Evolutionary conservation across 2,888 invertebrate genomes (phyloP).

Genomic region (Chrysotoxum bicinctum): DNA sequence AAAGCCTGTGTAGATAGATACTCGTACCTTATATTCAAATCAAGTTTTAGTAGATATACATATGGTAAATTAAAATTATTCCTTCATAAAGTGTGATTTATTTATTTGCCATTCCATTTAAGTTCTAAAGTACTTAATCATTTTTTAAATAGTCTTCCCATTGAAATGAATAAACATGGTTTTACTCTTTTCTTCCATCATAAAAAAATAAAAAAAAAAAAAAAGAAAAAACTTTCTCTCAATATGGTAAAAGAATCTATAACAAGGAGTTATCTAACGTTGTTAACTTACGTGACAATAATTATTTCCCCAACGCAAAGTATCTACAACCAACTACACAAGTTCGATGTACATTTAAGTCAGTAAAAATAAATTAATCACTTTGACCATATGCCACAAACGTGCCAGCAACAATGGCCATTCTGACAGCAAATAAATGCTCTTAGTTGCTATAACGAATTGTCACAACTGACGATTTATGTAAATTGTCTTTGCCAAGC

Average conservation of each 20-base stretch:
- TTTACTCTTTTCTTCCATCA: neutral
- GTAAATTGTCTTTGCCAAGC: constrained; percentile 28
- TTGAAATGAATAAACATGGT: neutral
- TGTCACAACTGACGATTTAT: constrained; percentile 50
- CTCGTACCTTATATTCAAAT: too few species aligned
- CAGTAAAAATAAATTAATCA: constrained; percentile 24
- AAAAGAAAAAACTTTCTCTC: neutral
- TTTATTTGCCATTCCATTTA: neutral
- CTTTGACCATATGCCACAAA: constrained; percentile 44
- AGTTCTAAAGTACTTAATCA: neutral
- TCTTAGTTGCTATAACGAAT: neutral
- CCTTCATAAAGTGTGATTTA: neutral
- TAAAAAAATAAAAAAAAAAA: neutral
- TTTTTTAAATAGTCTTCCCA: neutral
- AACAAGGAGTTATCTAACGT: neutral
- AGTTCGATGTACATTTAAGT: constrained; percentile 34
- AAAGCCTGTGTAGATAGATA: too few species aligned
- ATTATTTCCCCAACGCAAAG: neutral
- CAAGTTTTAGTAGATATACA: too few species aligned
- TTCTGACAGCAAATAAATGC: constrained; percentile 32
- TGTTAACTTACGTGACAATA: neutral
- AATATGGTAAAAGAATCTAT: constrained; percentile 12
- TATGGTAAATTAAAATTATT: too few species aligned
- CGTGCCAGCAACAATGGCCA: constrained; percentile 30
- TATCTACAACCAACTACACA: neutral